Base-by-base conservation (phyloP, 2,888 invertebrate species). In the Dicroscelio sp. region DNA sequence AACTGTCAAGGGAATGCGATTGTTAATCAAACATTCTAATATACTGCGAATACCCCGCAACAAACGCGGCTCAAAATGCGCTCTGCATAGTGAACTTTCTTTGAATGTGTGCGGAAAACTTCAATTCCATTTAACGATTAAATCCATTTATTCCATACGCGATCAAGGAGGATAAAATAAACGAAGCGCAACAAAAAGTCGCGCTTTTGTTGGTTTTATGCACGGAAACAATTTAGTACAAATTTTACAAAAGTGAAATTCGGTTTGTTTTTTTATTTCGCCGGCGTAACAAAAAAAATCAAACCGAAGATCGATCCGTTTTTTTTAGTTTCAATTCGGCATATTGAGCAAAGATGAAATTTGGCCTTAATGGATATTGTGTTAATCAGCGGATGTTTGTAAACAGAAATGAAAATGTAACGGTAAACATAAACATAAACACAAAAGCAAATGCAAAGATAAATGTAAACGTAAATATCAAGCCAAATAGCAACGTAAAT, bases 1-100 rank as follows among this genome's bases (percentile, higher is more conserved):
- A 82, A 58, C 84, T 75, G 48, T 86, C 60, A 79, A 48, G 48
- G 35, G 60, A 71, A 55, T 33, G 38, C 43, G 33, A 55, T 43
- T 79, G 79, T 76, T 85, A 76, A 79, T 55, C 60, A 78, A 86
- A 86, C 35, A 71, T 58, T 33, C 25, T 52, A 33, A 52, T n/a
- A n/a, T 63, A 84, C 48, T 82, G 52, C 27, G 35, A 33, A 55
- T 69, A 12, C 31, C 20, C 38, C 20, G 10, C 55, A 76, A 38
- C 76, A 76, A 75, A 55, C 38, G 33, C 33, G 10, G 23, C 43
- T 10, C 43, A 43, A 60, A 38, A 75, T 58, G 27, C 48, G 17
- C 17, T 23, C 60, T 6, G 55, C 27, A 55, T 43, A 86, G 78
- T 69, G 65, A 78, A 86, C 43, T 69, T 69, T 38, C 58, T 65